phyloP scores from a whole-genome alignment of 2,113 vertebrate species.

The Marmota flaviventris region DNA sequence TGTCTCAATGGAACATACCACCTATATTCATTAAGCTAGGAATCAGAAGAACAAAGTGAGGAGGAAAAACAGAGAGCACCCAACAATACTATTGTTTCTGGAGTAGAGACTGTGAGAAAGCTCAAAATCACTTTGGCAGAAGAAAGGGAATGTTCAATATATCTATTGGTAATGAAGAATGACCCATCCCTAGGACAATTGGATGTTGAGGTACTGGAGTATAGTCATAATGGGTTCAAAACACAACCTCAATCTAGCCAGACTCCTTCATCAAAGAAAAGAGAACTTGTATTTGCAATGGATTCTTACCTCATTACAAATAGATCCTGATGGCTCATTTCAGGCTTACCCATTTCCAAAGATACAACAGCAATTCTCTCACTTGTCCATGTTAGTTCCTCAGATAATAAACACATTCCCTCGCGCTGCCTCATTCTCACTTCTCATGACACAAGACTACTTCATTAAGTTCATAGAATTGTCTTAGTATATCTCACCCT shows the following conservation, averaged over 20 bases:
- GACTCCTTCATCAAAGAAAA: background rate
- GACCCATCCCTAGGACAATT: background rate
- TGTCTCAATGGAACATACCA: background rate
- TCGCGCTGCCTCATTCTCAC: background rate
- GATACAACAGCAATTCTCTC: background rate
- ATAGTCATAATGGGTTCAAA: background rate
- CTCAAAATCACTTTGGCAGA: background rate
- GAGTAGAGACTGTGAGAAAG: background rate
- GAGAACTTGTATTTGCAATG: background rate
- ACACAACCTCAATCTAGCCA: background rate
- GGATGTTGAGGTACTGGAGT: background rate
- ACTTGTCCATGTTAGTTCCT: background rate
- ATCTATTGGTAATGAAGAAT: background rate
- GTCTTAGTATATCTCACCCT: background rate
- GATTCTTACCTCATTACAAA: background rate
- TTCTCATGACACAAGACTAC: background rate
- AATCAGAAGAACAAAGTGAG: background rate
- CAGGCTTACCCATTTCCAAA: conserved; percentile 5
- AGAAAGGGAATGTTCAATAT: background rate
- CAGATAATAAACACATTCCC: background rate
- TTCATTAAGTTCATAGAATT: background rate
- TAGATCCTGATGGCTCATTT: background rate
- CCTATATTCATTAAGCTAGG: background rate
- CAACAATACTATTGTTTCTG: background rate
- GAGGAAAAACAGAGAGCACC: background rate